These are phyloP conservation scores for Odiellus spinosus DNA, from an alignment of 2,888 invertebrate genomes.

Conservation along the genomic window DNA sequence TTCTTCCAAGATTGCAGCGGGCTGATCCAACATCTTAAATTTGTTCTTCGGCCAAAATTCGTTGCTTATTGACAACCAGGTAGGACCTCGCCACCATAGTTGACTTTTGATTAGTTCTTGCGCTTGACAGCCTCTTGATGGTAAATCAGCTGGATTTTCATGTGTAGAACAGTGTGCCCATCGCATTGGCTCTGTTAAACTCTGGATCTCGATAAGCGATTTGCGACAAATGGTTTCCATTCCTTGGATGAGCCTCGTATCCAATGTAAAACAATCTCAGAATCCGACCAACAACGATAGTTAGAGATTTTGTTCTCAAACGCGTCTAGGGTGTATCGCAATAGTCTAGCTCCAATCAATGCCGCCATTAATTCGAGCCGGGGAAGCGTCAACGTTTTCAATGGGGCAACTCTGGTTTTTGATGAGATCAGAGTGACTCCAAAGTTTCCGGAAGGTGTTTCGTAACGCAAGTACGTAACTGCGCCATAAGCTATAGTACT, in stretches of 20 bases:
- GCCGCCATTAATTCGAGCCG: constrained; percentile 18
- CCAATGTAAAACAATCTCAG: constrained; percentile 18
- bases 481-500: constrained; percentile 18
- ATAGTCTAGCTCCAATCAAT: constrained; percentile 3
- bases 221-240: constrained; percentile 21
- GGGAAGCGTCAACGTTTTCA: constrained; percentile 19
- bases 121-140: constrained; percentile 19
- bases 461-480: constrained; percentile 12
- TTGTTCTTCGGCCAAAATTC: constrained; percentile 1
- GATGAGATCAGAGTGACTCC: too few species aligned
- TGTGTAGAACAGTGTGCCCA: constrained; percentile 20
- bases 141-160: constrained; percentile 24
- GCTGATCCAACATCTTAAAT: too few species aligned
- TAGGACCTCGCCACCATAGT: constrained; percentile 22
- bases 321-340: background rate
- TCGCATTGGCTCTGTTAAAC: constrained; percentile 2
- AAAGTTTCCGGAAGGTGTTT: too few species aligned
- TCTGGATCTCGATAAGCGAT: constrained; percentile 20
- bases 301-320: background rate
- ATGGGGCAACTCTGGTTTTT: constrained; percentile 16
- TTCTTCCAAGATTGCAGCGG: too few species aligned
- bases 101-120: constrained; percentile 4
- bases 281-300: constrained; percentile 16
- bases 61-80: constrained; percentile 11
- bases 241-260: constrained; percentile 9